These are phyloP conservation scores for Eupelmus urozonus DNA, from an alignment of 2,888 invertebrate genomes.

Conservation along the genomic window DNA sequence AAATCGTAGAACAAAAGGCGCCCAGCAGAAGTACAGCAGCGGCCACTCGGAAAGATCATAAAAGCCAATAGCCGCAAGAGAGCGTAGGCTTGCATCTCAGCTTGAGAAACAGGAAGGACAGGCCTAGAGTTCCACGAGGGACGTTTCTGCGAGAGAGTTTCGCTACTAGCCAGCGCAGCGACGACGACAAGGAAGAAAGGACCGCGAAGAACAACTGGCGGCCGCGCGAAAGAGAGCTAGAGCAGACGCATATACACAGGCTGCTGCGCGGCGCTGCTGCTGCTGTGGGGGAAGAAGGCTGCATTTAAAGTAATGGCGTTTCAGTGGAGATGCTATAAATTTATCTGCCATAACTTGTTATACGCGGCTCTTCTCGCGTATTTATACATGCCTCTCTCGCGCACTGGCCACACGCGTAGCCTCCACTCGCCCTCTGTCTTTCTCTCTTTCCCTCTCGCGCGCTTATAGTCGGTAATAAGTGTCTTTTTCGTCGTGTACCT, in stretches of 20 bases:
- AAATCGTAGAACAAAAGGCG: conserved; percentile 12
- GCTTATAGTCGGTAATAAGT: conserved; percentile 44
- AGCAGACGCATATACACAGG: neutral
- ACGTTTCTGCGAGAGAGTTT: conserved; percentile 4
- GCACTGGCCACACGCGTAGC: conserved; percentile 69
- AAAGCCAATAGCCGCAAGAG: conserved; percentile 73
- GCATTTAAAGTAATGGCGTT: conserved; percentile 76
- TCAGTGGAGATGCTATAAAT: conserved; percentile 78
- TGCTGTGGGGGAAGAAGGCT: conserved; percentile 58
- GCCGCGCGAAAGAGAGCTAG: neutral
- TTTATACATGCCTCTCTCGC: conserved; percentile 74
- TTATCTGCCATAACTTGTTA: conserved; percentile 78
- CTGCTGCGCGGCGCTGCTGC: conserved; percentile 53
- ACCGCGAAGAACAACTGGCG: neutral
- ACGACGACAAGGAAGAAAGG: conserved; percentile 1
- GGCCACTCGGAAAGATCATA: conserved; percentile 75
- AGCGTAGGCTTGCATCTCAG: conserved; percentile 50
- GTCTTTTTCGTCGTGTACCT: conserved; percentile 47
- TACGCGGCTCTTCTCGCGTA: conserved; percentile 77
- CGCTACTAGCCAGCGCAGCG: conserved; percentile 1
- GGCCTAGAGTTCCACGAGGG: neutral
- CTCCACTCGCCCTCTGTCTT: conserved; percentile 17
- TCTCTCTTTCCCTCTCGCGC: conserved; percentile 3
- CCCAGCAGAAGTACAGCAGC: conserved; percentile 17
- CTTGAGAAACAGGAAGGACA: neutral